A percentile compares a stretch with the other conserved stretches of the same genome.
phyloP scores from a whole-genome alignment of 2,113 vertebrate genomes.

The Neogale vison region DNA sequence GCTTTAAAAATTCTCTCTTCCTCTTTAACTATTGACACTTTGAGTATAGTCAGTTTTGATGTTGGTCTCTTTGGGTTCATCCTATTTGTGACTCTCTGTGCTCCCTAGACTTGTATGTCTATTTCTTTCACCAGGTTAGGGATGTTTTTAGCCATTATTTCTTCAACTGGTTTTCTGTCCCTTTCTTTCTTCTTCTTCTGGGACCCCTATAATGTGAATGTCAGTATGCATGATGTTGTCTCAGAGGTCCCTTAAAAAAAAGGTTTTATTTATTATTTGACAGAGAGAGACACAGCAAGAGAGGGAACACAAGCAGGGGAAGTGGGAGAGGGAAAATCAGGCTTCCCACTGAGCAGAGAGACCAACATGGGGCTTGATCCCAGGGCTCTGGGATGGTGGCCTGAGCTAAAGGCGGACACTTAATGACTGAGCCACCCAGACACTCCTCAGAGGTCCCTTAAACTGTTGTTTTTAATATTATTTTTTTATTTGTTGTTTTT shows the following conservation, averaged over 20 bases:
- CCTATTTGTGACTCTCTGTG: background rate
- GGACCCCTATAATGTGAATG: background rate
- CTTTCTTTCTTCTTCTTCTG: background rate
- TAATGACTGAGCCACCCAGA: no score
- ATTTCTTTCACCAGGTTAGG: background rate
- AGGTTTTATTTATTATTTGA: no score
- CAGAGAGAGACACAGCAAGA: no score
- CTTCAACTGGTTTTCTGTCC: background rate
- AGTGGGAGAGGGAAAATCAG: no score
- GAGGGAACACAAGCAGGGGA: no score
- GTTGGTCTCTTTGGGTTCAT: background rate
- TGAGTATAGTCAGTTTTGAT: background rate
- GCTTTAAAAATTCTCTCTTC: background rate
- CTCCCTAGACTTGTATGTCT: background rate
- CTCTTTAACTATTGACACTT: background rate
- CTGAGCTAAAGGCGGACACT: no score
- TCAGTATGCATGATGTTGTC: background rate
- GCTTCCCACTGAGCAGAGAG: no score
- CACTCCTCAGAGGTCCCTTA: background rate
- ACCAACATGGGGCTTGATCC: no score
- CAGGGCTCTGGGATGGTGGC: no score
- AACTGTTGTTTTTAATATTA: background rate
- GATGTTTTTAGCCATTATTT: background rate
- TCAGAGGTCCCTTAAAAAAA: background rate
- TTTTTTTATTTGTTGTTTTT: no score